These are phyloP conservation scores for Drosophila phalerata DNA, from an alignment of 2,888 invertebrate genomes.

Conservation along the genomic window DNA sequence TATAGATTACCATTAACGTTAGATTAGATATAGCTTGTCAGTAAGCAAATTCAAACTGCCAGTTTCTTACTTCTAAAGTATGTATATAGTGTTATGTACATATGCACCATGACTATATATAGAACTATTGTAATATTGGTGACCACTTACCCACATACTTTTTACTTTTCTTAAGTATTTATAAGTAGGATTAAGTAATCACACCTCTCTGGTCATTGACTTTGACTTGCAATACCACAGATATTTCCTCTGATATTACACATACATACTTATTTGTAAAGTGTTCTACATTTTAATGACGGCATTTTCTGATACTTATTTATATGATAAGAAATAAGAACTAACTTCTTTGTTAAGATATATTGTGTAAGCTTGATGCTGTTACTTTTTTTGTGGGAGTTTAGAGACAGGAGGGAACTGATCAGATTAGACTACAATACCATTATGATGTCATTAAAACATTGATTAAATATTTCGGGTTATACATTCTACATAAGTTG, in stretches of 20 bases:
- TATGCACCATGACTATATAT: neutral
- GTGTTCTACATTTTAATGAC: neutral
- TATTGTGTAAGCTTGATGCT: neutral
- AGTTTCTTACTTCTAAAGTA: constrained; percentile 5
- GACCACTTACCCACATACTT: constrained; percentile 3
- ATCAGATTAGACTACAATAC: neutral
- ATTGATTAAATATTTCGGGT: no score
- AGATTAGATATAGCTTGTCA: constrained; percentile 47
- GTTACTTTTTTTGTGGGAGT: neutral
- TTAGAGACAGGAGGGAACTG: neutral
- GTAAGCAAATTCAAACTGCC: constrained; percentile 6
- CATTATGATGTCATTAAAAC: no score
- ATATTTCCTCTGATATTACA: neutral
- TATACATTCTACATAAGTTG: no score
- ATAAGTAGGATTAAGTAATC: neutral
- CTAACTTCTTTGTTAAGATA: neutral
- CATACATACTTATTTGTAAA: neutral
- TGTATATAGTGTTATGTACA: neutral
- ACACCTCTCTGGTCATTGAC: constrained; percentile 10
- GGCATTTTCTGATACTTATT: neutral
- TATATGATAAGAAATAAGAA: neutral
- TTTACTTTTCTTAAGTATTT: neutral
- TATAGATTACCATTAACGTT: constrained; percentile 31
- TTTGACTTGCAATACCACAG: constrained; percentile 2
- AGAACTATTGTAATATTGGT: constrained; percentile 7